phyloP scores from a whole-genome alignment of 2,797 vertebrate genomes.

The Morus bassanus region DNA sequence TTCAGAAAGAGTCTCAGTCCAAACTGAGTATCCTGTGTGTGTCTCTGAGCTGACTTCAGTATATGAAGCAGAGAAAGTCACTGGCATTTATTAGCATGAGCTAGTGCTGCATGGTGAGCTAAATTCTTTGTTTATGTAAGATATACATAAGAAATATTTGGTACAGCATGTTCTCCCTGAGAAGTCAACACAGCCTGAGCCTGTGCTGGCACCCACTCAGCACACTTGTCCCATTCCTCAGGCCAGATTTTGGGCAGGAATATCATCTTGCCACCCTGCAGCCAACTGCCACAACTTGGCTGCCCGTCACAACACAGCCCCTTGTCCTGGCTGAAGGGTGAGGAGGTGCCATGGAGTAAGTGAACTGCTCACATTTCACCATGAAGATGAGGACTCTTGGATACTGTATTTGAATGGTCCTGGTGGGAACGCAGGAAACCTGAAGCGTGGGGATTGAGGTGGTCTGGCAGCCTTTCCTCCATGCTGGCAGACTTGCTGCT shows the following conservation, averaged over 20 bases:
- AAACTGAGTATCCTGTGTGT: not conserved
- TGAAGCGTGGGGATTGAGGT: not conserved
- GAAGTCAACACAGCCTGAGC: not conserved
- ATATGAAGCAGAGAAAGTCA: not conserved
- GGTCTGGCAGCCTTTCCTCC: not conserved
- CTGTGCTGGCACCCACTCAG: not conserved
- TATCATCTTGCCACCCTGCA: not conserved
- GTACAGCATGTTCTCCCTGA: constrained; percentile 42
- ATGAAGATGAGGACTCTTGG: not conserved
- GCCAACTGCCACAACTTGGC: not conserved
- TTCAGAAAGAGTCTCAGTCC: not conserved
- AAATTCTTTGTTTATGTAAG: constrained; percentile 20
- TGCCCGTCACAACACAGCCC: not conserved
- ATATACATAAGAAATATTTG: not conserved
- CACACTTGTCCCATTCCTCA: not conserved
- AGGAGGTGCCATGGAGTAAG: not conserved
- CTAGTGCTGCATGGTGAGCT: not conserved
- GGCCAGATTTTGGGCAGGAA: not conserved
- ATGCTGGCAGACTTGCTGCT: not conserved
- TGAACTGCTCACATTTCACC: not conserved
- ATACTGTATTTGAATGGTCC: not conserved
- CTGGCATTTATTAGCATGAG: not conserved
- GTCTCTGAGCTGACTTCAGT: not conserved
- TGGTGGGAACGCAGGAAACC: not conserved
- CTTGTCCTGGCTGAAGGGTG: not conserved